Evolutionary conservation across 2,797 vertebrate species (phyloP), one percentile per base, ranked within the genome.

Genomic region (Poeciliopsis turneri): DNA sequence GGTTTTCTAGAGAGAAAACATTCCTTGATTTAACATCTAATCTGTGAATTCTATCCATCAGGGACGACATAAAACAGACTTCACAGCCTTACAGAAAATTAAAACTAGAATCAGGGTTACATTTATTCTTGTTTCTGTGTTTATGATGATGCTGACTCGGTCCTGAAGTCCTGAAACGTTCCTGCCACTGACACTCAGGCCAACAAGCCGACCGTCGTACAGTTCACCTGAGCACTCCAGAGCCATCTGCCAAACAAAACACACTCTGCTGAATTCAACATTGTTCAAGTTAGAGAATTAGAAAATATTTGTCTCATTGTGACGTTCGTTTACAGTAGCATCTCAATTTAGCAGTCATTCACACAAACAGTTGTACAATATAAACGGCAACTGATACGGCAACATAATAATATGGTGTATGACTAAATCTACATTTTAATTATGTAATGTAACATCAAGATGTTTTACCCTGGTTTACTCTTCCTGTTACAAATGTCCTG

Each of bases 91-190:
- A 20, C 47, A 55, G 13, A 78, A 71, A 71, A 43, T 1, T 69
- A 30, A 30, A 55, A 6, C 45, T 15, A 1, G 79, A 45, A 28
- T 30, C 75, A 23, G 28, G 70, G 16, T 89, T 89, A 92, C 90
- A 18, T 78, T 23, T 30, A 70, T 6, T 1, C 0, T 0, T 0
- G 2, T 0, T 0, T 71, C 30, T 4, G 90, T 0, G 5, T 9
- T 55, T 23, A 92, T 51, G 3, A 85, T 89, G 78, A 93, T 92
- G 61, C 82, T 92, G 75, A 94, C 68, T 13, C 0, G 61, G 20
- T 92, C 75, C 25, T 0, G 11, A 0, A 93, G 86, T 66, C 76
- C 82, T 3, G 75, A 72, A 30, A 92, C 30, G 0, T 0, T 75
- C 71, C 71, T 88, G 0, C 36, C 55, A 3, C 4, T 0, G 13